Evolutionary conservation across 2,113 vertebrate genomes (phyloP).

Genomic region (Trochalopteron elliotii): DNA sequence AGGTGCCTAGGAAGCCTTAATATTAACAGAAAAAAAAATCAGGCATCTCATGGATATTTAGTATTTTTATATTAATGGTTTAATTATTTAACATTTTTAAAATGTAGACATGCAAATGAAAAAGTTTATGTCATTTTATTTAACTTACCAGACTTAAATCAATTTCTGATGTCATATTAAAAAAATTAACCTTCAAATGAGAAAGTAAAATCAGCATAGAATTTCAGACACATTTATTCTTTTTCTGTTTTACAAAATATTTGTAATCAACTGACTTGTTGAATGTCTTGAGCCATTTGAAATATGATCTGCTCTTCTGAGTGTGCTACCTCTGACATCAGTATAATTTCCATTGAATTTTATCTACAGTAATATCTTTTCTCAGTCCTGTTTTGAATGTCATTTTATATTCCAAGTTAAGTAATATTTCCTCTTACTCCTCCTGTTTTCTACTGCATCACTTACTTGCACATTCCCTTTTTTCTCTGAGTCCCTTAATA

Average conservation of each 20-base stretch:
- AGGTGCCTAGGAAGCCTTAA: background rate
- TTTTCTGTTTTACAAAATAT: background rate
- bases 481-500: background rate
- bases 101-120: background rate
- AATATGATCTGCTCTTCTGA: background rate
- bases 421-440: background rate
- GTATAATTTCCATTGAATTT: background rate
- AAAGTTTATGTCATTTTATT: background rate
- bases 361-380: background rate
- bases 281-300: background rate
- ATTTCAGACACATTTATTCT: background rate
- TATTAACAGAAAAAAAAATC: background rate
- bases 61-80: background rate
- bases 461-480: background rate
- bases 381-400: background rate
- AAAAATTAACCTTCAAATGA: background rate
- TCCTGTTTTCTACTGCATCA: background rate
- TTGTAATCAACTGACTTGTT: background rate
- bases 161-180: background rate
- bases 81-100: background rate
- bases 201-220: background rate
- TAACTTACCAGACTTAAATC: background rate
- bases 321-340: background rate
- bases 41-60: background rate
- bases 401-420: background rate